phyloP scores from a whole-genome alignment of 2,113 vertebrate genomes.

The Anolis carolinensis region DNA sequence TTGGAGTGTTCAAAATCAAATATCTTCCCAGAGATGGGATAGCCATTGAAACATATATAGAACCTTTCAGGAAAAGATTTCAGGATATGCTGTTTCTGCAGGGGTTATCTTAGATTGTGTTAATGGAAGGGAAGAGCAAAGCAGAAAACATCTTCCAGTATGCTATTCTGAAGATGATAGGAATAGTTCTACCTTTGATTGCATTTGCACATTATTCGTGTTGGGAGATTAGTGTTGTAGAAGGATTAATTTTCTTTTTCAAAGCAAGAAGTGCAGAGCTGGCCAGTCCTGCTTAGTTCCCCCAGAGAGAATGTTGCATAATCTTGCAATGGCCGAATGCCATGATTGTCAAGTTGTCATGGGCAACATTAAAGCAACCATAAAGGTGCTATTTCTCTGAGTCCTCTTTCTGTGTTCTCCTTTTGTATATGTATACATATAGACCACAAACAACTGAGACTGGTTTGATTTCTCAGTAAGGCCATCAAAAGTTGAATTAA shows the following conservation, averaged over 20 bases:
- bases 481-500: constrained; percentile 31
- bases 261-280: neutral
- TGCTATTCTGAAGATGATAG: neutral
- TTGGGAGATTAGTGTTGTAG: neutral
- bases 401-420: neutral
- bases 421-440: neutral
- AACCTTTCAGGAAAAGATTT: neutral
- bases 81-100: neutral
- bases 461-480: constrained; percentile 24
- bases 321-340: neutral
- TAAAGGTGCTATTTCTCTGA: neutral
- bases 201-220: neutral
- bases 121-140: neutral
- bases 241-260: neutral
- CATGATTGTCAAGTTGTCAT: neutral
- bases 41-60: neutral
- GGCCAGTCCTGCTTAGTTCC: neutral
- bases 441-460: constrained; percentile 35
- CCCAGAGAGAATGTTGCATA: neutral
- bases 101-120: neutral
- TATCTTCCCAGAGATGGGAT: neutral
- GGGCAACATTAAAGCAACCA: neutral
- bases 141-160: too few species aligned
- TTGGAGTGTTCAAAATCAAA: neutral
- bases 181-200: neutral